Evolutionary conservation across 2,888 invertebrate genomes (phyloP), one percentile per base, ranked within the genome.

Genomic region (Drosophila neotestacea): DNA sequence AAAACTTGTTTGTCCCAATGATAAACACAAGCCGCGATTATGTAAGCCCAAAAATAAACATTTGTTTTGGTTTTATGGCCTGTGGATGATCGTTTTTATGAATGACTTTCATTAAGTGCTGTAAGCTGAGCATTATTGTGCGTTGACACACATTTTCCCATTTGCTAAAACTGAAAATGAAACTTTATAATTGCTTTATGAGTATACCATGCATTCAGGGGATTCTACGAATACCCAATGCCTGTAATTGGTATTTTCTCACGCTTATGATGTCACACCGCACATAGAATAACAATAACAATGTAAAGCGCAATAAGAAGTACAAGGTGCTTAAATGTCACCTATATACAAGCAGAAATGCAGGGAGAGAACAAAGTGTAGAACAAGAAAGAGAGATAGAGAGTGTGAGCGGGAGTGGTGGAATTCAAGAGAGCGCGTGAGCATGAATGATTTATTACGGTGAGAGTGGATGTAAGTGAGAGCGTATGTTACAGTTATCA

Each of bases 231-330:
- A 2, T 22, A 22, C 27, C 1, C 28, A 47, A 48, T 48, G 65
- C 32, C 13, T 67, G 70, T 78, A 83, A 83, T 74, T 70, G 79
- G 44, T 68, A 74, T 81, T 83, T 88, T 85, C 84, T 76, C 84
- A 85, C 89, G 84, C 67, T 76, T 73, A 86, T 88, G 87, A 84
- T 86, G 84, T 84, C 84, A 85, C 72, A 72, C 54, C 72, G 66
- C 38, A 73, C 22, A 32, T 11, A 59, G 46, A 70, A 62, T 50
- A 71, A 66, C 74, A 70, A 64, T 54, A 70, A 66, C 13, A 70
- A 7, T 51, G 30, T 58, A 52, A 66, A 69, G 64, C 59, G 74
- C 68, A 79, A 73, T 65, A 79, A 68, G 70, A 76, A 79, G 64
- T 60, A 70, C 63, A 69, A 65, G 51, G 46, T 62, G 50, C 64